These are phyloP conservation scores for Cancer borealis DNA, from an alignment of 2,888 invertebrate species.

Conservation along the genomic window DNA sequence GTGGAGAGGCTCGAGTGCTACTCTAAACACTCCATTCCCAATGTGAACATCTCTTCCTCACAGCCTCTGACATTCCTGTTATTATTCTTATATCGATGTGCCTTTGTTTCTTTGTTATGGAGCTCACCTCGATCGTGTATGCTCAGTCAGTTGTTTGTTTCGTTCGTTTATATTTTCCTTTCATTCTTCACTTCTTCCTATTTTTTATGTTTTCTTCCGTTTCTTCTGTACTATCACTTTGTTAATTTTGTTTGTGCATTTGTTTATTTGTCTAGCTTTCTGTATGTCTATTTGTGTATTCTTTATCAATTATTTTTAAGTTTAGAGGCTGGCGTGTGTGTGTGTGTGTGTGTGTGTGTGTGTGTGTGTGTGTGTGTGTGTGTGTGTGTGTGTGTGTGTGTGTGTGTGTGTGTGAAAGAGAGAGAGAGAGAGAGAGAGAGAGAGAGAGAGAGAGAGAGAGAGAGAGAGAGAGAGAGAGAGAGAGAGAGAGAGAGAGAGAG, in stretches of 20 bases:
- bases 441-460: too few species aligned
- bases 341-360: slow-evolving; percentile 20
- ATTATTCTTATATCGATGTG: too few species aligned
- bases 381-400: slow-evolving; percentile 18
- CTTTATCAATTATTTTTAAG: not conserved
- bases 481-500: too few species aligned
- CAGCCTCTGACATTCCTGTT: not conserved
- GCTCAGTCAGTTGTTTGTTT: not conserved
- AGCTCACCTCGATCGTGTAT: too few species aligned
- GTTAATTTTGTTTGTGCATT: too few species aligned
- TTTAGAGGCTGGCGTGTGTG: not conserved
- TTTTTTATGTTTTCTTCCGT: not conserved
- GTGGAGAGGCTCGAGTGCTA: not conserved
- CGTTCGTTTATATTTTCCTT: not conserved
- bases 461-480: too few species aligned
- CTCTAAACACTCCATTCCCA: not conserved
- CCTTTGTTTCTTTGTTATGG: too few species aligned
- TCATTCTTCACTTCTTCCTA: not conserved
- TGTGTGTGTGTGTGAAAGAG: not conserved
- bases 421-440: too few species aligned
- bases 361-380: not conserved
- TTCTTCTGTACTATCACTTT: too few species aligned
- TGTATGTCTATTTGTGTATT: too few species aligned
- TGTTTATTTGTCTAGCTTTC: too few species aligned
- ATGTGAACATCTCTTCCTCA: not conserved